phyloP scores from a whole-genome alignment of 2,113 vertebrate genomes.

The Pseudolaguvia tuberculata region DNA sequence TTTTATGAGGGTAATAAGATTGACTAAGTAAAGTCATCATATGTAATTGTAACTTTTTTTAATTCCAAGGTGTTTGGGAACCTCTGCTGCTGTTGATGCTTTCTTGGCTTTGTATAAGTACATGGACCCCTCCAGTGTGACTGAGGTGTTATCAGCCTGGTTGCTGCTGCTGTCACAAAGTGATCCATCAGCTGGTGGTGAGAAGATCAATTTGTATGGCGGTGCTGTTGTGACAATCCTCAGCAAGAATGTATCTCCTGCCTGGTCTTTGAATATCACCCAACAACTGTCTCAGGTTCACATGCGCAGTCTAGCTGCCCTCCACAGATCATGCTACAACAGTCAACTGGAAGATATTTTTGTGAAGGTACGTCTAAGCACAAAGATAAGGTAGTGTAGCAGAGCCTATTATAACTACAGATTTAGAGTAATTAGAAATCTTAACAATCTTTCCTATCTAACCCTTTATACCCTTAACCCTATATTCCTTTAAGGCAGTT shows the following conservation, averaged over 20 bases:
- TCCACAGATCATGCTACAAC: constrained; percentile 71
- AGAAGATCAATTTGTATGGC: constrained; percentile 73
- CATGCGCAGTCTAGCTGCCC: constrained; percentile 67
- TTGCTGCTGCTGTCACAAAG: constrained; percentile 71
- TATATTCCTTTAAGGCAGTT: too few relatives aligned
- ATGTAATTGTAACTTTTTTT: not conserved
- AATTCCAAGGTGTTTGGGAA: not conserved
- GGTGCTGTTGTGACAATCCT: constrained; percentile 73
- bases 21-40: too few relatives aligned
- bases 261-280: constrained; percentile 45
- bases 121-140: constrained; percentile 68
- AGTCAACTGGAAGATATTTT: constrained; percentile 72
- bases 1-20: too few relatives aligned
- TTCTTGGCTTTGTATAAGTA: constrained; percentile 72
- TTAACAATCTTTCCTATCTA: too few relatives aligned
- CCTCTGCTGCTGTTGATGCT: constrained; percentile 68
- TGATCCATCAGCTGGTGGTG: constrained; percentile 57
- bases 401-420: too few relatives aligned
- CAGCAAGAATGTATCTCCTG: constrained; percentile 54
- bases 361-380: constrained; percentile 49
- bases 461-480: too few relatives aligned
- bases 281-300: constrained; percentile 68
- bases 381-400: not conserved
- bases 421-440: too few relatives aligned
- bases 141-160: constrained; percentile 71